A percentile compares a stretch with the other conserved stretches of the same genome.
phyloP scores from a whole-genome alignment of 1,140 invertebrate genomes.

The Hypothenemus hampei region DNA sequence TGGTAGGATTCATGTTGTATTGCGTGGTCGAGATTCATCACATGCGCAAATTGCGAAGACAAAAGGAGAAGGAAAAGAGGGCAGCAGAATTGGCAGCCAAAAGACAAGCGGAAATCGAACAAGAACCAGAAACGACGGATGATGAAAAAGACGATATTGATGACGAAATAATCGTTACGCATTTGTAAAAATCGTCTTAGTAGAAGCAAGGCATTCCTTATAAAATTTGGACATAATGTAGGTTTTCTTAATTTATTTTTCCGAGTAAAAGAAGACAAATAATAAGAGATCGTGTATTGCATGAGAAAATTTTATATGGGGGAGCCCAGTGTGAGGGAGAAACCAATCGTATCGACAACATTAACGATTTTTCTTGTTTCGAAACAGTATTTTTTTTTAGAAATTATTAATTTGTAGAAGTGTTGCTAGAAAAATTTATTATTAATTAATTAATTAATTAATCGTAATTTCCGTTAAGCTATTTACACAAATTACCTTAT shows the following conservation, averaged over 20 bases:
- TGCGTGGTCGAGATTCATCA: slow-evolving; percentile 76
- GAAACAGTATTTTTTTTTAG: neutral
- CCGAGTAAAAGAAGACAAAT: neutral
- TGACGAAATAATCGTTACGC: slow-evolving; percentile 79
- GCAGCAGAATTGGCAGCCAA: slow-evolving; percentile 53
- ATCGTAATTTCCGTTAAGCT: neutral
- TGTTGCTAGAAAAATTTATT: neutral
- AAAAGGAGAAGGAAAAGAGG: slow-evolving; percentile 68
- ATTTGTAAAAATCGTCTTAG: slow-evolving; percentile 61
- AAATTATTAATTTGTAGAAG: neutral
- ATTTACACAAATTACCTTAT: neutral
- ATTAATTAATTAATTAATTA: neutral
- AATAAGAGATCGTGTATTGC: neutral
- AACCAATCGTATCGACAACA: neutral
- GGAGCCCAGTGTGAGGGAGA: no score
- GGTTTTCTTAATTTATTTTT: neutral
- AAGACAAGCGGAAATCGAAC: slow-evolving; percentile 41
- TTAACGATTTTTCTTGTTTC: neutral
- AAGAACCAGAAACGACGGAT: slow-evolving; percentile 63
- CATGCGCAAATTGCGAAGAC: slow-evolving; percentile 63
- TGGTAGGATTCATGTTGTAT: slow-evolving; percentile 73
- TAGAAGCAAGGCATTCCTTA: no score
- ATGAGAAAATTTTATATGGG: no score
- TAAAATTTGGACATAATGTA: slow-evolving; percentile 17
- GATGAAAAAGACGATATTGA: slow-evolving; percentile 80